These are phyloP conservation scores for Lasioglossum calceatum DNA, from an alignment of 2,888 invertebrate species.

Conservation along the genomic window DNA sequence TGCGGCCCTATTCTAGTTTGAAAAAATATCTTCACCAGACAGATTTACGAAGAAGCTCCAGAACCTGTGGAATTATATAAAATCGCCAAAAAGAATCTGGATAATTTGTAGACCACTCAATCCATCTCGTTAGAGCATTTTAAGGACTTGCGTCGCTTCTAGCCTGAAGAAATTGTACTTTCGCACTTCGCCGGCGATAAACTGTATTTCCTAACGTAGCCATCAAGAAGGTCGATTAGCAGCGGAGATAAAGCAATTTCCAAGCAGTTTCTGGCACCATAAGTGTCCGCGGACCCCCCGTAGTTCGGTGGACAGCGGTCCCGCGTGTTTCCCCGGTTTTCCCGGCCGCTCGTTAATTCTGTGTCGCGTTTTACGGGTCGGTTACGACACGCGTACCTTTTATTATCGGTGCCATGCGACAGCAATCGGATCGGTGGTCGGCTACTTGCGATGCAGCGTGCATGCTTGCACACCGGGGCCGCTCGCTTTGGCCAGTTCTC, in stretches of 20 bases:
- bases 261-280: conserved; percentile 5
- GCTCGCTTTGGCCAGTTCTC: conserved; percentile 45
- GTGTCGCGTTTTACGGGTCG: conserved; percentile 27
- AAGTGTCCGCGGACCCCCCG: background rate
- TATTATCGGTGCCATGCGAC: conserved; percentile 65
- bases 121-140: background rate
- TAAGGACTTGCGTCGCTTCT: background rate
- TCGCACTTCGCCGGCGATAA: background rate
- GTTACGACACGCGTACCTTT: conserved; percentile 59
- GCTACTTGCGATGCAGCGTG: conserved; percentile 66
- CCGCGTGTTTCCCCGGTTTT: background rate
- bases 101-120: background rate
- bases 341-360: conserved; percentile 15
- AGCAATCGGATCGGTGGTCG: conserved; percentile 63
- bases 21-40: no score
- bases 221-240: background rate
- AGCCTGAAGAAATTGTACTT: background rate
- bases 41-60: no score
- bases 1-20: no score
- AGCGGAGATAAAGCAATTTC: background rate
- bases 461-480: conserved; percentile 40
- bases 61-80: background rate
- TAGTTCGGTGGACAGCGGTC: background rate
- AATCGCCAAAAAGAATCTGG: background rate
- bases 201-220: background rate